Percentiles rank a stretch among this genome's conserved stretches.
Conservation (phyloP, 1,140 invertebrate species). For the Drosophila tropicalis region DNA sequence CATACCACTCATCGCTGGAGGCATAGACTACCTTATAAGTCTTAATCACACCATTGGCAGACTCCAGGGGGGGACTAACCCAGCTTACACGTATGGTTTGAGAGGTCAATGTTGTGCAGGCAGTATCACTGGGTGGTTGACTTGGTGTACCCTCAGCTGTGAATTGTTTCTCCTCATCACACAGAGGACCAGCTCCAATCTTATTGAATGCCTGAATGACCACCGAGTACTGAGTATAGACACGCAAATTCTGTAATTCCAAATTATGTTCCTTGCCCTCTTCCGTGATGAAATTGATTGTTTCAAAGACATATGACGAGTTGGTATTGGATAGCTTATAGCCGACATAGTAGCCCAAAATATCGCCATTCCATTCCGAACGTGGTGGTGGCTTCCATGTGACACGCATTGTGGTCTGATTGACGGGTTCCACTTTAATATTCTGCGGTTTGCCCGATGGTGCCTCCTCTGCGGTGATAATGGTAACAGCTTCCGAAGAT, state of each 20-base stretch:
- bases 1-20: slow-evolving; percentile 95
- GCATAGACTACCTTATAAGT: slow-evolving; percentile 98
- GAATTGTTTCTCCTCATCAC: slow-evolving; percentile 94
- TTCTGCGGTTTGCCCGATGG: slow-evolving; percentile 92
- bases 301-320: slow-evolving; percentile 95
- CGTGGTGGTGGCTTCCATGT: slow-evolving; percentile 96
- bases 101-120: slow-evolving; percentile 95
- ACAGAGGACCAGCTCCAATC: slow-evolving; percentile 95
- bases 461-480: slow-evolving; percentile 97
- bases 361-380: slow-evolving; percentile 96
- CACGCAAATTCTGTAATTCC: slow-evolving; percentile 92
- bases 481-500: slow-evolving; percentile 95
- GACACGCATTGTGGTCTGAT: slow-evolving; percentile 95
- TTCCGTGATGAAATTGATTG: slow-evolving; percentile 95
- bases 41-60: slow-evolving; percentile 97
- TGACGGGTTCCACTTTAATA: slow-evolving; percentile 94
- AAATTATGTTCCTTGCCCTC: slow-evolving; percentile 95
- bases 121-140: slow-evolving; percentile 95
- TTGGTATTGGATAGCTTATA: slow-evolving; percentile 95
- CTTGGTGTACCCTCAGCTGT: slow-evolving; percentile 97
- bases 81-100: slow-evolving; percentile 97
- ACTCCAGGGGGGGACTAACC: slow-evolving; percentile 94
- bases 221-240: slow-evolving; percentile 97
- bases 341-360: slow-evolving; percentile 93
- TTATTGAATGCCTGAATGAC: slow-evolving; percentile 98